A percentile compares a stretch with the other conserved stretches of the same genome.
These are phyloP conservation scores for Cryptus armator DNA, from an alignment of 2,888 invertebrate genomes.

Conservation along the genomic window DNA sequence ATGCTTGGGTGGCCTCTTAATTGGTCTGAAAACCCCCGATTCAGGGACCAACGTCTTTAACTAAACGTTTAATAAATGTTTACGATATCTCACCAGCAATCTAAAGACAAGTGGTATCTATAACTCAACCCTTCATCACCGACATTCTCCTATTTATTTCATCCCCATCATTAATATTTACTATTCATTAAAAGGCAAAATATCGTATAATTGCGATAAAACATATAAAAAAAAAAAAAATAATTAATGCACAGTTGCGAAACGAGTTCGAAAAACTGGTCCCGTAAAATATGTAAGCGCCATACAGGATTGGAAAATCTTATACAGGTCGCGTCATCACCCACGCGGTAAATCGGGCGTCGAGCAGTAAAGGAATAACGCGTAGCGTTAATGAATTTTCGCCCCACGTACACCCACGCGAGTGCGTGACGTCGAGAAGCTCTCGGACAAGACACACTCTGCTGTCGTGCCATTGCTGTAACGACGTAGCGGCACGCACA, in stretches of 20 bases:
- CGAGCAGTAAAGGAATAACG: constrained; percentile 29
- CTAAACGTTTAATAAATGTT: too few relatives aligned
- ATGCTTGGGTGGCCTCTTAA: constrained; percentile 70
- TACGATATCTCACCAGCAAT: too few relatives aligned
- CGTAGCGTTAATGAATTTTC: constrained; percentile 67
- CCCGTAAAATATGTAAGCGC: constrained; percentile 15
- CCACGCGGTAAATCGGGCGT: constrained; percentile 51
- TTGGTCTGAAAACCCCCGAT: constrained; percentile 75
- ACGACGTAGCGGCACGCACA: constrained; percentile 19
- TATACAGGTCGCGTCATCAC: constrained; percentile 13
- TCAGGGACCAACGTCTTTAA: too few relatives aligned
- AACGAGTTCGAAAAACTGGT: background rate
- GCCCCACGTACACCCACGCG: constrained; percentile 58
- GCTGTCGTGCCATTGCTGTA: constrained; percentile 25
- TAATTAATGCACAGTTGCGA: background rate
- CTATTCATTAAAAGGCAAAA: background rate
- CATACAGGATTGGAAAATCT: background rate
- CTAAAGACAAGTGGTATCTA: too few relatives aligned
- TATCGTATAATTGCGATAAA: constrained; percentile 61
- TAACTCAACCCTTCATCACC: too few relatives aligned
- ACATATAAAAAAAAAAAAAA: background rate
- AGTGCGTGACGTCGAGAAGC: constrained; percentile 55
- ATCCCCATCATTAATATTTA: too few relatives aligned
- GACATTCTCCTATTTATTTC: too few relatives aligned
- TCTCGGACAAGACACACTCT: constrained; percentile 29